Percentiles rank a stretch among this genome's conserved stretches.
These are phyloP conservation scores for Paramormyrops kingsleyae DNA, from an alignment of 2,113 vertebrate species.

Conservation along the genomic window DNA sequence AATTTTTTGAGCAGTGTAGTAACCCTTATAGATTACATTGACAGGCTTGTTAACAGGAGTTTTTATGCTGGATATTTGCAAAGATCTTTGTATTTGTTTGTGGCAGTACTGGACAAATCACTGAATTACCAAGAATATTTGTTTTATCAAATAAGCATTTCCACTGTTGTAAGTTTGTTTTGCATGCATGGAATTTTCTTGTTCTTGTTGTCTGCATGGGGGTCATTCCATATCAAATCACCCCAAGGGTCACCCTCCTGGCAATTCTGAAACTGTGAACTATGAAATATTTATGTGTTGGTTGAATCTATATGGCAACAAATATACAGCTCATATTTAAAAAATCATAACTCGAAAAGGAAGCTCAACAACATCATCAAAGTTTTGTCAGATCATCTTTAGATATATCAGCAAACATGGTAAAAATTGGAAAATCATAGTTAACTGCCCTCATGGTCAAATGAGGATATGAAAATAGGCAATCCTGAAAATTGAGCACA, in stretches of 20 bases:
- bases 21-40: background rate
- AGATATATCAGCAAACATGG: background rate
- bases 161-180: background rate
- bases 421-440: background rate
- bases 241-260: background rate
- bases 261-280: background rate
- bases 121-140: background rate
- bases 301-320: background rate
- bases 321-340: background rate
- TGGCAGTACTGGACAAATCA: background rate
- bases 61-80: background rate
- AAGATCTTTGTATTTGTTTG: background rate
- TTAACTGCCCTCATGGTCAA: background rate
- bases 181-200: background rate
- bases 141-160: background rate
- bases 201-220: background rate
- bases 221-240: background rate
- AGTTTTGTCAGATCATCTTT: background rate
- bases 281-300: background rate
- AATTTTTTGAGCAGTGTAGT: background rate
- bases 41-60: background rate
- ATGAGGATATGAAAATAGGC: background rate
- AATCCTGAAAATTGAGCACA: background rate
- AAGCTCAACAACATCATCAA: background rate
- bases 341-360: background rate